These are phyloP conservation scores for Pinna nobilis DNA, from an alignment of 1,140 invertebrate species.

Conservation along the genomic window DNA sequence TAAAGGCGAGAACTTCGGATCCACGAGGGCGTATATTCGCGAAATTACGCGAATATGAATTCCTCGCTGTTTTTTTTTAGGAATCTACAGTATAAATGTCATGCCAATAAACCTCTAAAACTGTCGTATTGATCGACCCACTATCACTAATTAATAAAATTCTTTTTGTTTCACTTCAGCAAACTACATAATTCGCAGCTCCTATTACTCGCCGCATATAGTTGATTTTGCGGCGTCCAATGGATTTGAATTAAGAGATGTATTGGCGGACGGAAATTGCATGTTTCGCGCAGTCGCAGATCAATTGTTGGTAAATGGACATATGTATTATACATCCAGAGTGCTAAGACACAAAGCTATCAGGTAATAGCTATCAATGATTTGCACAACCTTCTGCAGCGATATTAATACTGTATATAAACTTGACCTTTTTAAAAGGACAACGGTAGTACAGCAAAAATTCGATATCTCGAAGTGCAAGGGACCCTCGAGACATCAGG, in stretches of 20 bases:
- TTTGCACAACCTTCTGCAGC: neutral
- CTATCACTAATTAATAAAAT: no score
- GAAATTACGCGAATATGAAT: no score
- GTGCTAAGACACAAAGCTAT: slow-evolving; percentile 27
- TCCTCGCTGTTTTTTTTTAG: no score
- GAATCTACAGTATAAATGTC: no score
- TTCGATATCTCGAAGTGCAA: no score
- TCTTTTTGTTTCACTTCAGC: no score
- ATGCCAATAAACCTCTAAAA: no score
- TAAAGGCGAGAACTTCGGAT: no score
- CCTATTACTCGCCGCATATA: no score
- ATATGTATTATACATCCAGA: slow-evolving; percentile 20
- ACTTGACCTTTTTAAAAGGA: neutral
- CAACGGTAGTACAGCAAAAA: neutral
- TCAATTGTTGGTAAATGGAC: slow-evolving; percentile 30
- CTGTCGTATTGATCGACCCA: no score
- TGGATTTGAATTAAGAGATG: slow-evolving; percentile 7
- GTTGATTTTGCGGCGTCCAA: slow-evolving; percentile 12
- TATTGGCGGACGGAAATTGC: slow-evolving; percentile 30
- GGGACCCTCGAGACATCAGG: neutral
- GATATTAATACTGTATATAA: neutral
- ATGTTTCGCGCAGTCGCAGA: slow-evolving; percentile 40
- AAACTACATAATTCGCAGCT: no score
- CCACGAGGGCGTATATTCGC: no score
- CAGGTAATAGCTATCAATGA: slow-evolving; percentile 4